A percentile compares a stretch with the other conserved stretches of the same genome.
These are phyloP conservation scores for Odontomyia ornata DNA, from an alignment of 2,888 invertebrate genomes.

Conservation along the genomic window DNA sequence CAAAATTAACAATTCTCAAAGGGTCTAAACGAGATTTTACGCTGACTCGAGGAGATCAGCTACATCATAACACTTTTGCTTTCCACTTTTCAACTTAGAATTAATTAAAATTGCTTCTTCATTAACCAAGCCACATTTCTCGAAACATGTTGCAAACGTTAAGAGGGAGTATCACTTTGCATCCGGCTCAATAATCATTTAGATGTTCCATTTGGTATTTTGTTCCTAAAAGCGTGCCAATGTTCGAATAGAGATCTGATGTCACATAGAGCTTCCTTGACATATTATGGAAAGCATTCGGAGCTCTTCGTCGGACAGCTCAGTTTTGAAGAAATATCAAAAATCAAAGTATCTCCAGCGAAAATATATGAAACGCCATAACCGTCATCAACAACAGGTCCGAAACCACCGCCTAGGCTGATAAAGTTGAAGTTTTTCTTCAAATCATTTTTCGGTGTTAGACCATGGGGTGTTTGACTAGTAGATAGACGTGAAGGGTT, in stretches of 20 bases:
- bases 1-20: too few species aligned
- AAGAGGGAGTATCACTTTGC: too few species aligned
- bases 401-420: conserved; percentile 97
- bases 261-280: conserved; percentile 76
- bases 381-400: conserved; percentile 97
- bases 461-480: conserved; percentile 98
- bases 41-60: too few species aligned
- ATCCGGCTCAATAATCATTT: too few species aligned
- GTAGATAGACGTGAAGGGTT: conserved; percentile 99
- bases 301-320: conserved; percentile 90
- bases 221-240: conserved; percentile 63
- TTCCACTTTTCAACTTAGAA: too few species aligned
- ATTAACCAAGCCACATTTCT: background rate
- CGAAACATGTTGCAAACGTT: conserved; percentile 4
- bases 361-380: conserved; percentile 99
- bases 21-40: too few species aligned
- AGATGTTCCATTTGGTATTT: too few species aligned
- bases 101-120: background rate
- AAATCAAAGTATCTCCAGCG: conserved; percentile 93
- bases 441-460: conserved; percentile 87
- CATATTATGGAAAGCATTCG: conserved; percentile 77
- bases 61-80: too few species aligned
- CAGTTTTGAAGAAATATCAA: conserved; percentile 96
- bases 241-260: conserved; percentile 75
- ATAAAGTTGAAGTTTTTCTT: too few species aligned